Base-by-base conservation (phyloP, 2,888 invertebrate species). In the Phania funesta region DNA sequence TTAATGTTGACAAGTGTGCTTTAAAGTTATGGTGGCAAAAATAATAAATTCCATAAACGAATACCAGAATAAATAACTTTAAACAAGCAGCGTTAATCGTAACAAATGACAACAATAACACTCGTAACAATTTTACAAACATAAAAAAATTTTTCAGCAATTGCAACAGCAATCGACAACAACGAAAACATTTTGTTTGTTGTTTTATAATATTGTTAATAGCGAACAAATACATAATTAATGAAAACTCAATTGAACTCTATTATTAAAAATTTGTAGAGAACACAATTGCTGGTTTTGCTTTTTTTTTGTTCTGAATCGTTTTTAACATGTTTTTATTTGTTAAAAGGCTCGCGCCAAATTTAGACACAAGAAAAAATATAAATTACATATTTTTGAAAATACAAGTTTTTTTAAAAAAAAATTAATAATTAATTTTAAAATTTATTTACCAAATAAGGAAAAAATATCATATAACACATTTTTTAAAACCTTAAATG, bases 311-410 rank as follows among this genome's bases (percentile, higher is more conserved):
- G 38, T 67, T 62, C 64, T 46, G 62, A 86, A 70, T 86, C 86
- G 89, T 88, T 89, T 88, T 87, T 87, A 86, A 87, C 86, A 89
- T 89, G 89, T 88, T 87, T 87, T 89, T 87, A 88, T 87, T 88
- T 87, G 87, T 88, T 88, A 77, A 80, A 75, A 56, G 48, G 50
- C 52, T 46, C 67, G 54, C 54, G 67, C 62, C 79, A 74, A 79
- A 67, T 79, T 74, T 67, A 67, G 79, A 38, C 35, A 46, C 9
- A 20, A n/a, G 7, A 60, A 50, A 38, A 62, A 52, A 2, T 22
- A 54, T 24, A 32, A 5, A 26, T 26, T 5, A 38, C 20, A n/a
- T 60, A 38, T 58, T 60, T 60, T 48, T 48, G 5, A 3, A 18
- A 50, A 22, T 7, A 24, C 26, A 48, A 50, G 26, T 60, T 8